Conservation (phyloP, 1,140 invertebrate genomes). For the Lordiphosa stackelbergi region DNA sequence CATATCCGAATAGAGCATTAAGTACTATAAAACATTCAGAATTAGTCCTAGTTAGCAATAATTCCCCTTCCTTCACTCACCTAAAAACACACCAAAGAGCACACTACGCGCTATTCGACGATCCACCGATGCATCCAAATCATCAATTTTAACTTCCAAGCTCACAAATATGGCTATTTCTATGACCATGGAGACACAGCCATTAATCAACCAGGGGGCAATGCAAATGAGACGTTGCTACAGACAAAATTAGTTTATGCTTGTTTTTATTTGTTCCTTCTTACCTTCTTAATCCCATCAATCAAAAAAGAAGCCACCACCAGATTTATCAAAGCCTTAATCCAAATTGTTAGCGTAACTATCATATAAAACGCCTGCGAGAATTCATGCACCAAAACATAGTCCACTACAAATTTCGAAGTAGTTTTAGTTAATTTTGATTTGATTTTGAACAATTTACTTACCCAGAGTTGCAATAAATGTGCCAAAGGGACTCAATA, state of each 20-base stretch:
- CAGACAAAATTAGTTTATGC: too few relatives aligned
- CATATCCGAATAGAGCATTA: conserved; percentile 61
- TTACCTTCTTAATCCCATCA: conserved; percentile 73
- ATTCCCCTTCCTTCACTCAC: conserved; percentile 16
- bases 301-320: conserved; percentile 65
- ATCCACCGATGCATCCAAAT: conserved; percentile 68
- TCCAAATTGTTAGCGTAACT: conserved; percentile 63
- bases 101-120: conserved; percentile 64
- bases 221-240: conserved; percentile 72
- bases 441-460: not conserved
- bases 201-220: conserved; percentile 71
- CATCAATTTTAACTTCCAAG: conserved; percentile 69
- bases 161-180: conserved; percentile 64
- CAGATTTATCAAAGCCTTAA: conserved; percentile 70
- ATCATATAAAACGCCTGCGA: conserved; percentile 74
- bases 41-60: not conserved
- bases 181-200: conserved; percentile 55
- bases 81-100: conserved; percentile 66
- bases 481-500: conserved; percentile 54
- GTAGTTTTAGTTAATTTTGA: not conserved
- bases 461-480: conserved; percentile 58
- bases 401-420: conserved; percentile 51
- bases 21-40: conserved; percentile 32
- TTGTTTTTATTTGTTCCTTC: conserved; percentile 4
- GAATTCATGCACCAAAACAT: conserved; percentile 67